phyloP scores from a whole-genome alignment of 2,888 invertebrate species.

The Heteropelma amictum region DNA sequence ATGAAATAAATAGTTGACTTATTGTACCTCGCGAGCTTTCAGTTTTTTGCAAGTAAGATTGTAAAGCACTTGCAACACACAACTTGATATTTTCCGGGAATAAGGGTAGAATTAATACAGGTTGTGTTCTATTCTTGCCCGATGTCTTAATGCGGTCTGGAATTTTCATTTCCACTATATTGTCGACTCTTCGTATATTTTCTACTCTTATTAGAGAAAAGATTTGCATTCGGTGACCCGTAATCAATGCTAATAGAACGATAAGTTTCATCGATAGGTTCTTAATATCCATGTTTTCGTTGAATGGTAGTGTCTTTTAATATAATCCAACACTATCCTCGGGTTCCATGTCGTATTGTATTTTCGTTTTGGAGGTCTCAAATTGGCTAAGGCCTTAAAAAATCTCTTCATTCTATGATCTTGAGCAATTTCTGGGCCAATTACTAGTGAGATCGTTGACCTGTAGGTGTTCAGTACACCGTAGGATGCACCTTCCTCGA shows the following conservation, averaged over 20 bases:
- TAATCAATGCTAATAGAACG: constrained; percentile 44
- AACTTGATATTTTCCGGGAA: constrained; percentile 18
- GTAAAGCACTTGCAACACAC: not conserved
- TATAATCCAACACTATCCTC: constrained; percentile 49
- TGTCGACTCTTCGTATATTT: constrained; percentile 6
- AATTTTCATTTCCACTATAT: constrained; percentile 43
- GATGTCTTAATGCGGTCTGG: constrained; percentile 46
- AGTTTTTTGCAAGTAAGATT: not conserved
- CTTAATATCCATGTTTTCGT: constrained; percentile 4
- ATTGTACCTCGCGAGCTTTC: not conserved
- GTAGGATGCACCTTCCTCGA: constrained; percentile 29
- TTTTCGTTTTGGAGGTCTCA: constrained; percentile 38
- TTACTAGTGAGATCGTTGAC: constrained; percentile 39
- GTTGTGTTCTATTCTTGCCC: constrained; percentile 31
- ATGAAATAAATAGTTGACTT: not conserved
- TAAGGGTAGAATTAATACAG: constrained; percentile 37
- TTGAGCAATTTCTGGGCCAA: constrained; percentile 32
- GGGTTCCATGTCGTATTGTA: constrained; percentile 60
- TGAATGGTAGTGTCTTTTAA: not conserved
- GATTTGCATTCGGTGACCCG: constrained; percentile 4
- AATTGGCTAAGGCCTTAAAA: not conserved
- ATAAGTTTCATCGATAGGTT: constrained; percentile 42
- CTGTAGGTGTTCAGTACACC: constrained; percentile 37
- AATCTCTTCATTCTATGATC: constrained; percentile 28
- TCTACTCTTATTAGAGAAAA: constrained; percentile 6